Percentiles rank a stretch among this genome's conserved stretches.
Evolutionary conservation across 1,140 invertebrate species (phyloP).

Genomic region (Nomia melanderi): DNA sequence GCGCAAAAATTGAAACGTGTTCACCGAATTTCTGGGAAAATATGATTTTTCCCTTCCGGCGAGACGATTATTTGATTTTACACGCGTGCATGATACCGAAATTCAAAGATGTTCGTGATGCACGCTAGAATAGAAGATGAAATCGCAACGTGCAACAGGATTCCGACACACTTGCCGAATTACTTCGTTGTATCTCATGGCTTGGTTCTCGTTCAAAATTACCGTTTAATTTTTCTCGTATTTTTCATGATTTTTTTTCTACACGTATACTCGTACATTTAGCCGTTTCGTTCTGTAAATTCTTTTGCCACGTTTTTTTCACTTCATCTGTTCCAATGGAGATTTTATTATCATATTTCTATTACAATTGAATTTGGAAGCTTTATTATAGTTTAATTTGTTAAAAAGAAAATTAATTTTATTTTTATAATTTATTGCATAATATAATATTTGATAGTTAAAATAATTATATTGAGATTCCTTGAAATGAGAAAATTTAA

Average conservation of each 20-base stretch:
- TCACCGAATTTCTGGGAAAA: background rate
- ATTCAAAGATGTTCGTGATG: background rate
- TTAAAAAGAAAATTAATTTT: background rate
- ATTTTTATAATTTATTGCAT: too few species aligned
- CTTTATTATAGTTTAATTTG: too few species aligned
- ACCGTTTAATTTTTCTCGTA: too few species aligned
- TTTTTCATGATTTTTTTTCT: background rate
- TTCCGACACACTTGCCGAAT: slow-evolving; percentile 13
- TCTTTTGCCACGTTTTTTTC: background rate
- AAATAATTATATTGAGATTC: background rate
- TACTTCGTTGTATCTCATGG: background rate
- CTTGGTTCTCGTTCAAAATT: background rate
- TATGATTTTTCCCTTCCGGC: background rate
- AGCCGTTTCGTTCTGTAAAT: background rate
- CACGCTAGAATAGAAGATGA: background rate
- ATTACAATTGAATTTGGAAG: too few species aligned
- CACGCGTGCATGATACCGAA: background rate
- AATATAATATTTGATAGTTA: too few species aligned
- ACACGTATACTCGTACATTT: background rate
- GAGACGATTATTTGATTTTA: background rate
- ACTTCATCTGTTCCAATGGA: too few species aligned
- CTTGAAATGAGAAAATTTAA: background rate
- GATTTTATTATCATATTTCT: too few species aligned
- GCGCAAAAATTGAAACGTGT: background rate
- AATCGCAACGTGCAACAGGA: slow-evolving; percentile 15